These are phyloP conservation scores for Trypoxylon attenuatum DNA, from an alignment of 2,888 invertebrate genomes.

Conservation along the genomic window DNA sequence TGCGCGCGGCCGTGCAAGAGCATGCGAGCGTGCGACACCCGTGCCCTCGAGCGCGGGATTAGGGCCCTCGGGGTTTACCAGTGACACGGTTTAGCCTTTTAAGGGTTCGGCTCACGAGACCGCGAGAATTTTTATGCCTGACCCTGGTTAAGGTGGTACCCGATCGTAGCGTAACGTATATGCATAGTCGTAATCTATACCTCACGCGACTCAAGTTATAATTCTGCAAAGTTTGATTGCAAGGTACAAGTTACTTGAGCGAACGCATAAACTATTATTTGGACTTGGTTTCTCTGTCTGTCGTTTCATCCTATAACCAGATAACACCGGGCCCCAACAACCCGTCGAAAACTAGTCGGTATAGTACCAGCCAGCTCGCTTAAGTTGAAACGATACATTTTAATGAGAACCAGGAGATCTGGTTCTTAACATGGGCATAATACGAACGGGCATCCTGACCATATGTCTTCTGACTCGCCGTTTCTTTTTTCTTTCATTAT, in stretches of 20 bases:
- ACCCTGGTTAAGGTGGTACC: no score
- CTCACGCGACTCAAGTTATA: no score
- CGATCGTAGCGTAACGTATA: no score
- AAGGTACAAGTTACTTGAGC: no score
- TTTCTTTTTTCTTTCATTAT: conserved; percentile 48
- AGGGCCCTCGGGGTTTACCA: conserved; percentile 8
- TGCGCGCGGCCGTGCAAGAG: neutral
- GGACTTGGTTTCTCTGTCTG: no score
- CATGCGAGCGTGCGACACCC: neutral
- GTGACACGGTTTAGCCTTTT: conserved; percentile 22
- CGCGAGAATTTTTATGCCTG: neutral
- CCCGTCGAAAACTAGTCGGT: neutral
- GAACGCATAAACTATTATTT: no score
- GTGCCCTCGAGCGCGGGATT: neutral
- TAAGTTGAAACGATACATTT: conserved; percentile 21
- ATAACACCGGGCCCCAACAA: no score
- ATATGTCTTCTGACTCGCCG: conserved; percentile 51
- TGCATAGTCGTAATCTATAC: no score
- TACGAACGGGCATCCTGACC: conserved; percentile 28
- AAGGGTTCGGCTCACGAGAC: neutral
- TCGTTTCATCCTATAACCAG: no score
- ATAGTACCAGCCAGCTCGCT: neutral
- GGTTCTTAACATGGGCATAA: conserved; percentile 29
- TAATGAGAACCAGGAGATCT: conserved; percentile 28
- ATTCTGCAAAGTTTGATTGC: no score